These are phyloP conservation scores for Onychorhynchus coronatus DNA, from an alignment of 2,113 vertebrate genomes.

Conservation along the genomic window DNA sequence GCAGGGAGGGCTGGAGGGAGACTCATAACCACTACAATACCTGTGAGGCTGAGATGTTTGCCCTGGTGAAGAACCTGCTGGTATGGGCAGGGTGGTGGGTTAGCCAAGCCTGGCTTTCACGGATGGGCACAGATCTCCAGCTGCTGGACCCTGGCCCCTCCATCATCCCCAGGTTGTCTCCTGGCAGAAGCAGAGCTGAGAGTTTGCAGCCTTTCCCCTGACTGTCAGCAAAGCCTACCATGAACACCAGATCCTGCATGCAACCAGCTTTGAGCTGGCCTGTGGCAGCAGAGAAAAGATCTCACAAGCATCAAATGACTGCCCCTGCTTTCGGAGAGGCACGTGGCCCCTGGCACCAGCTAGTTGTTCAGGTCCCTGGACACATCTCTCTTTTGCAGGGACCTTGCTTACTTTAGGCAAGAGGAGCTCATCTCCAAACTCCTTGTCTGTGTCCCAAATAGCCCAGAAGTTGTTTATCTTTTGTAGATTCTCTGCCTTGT, in stretches of 20 bases:
- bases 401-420: background rate
- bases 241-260: background rate
- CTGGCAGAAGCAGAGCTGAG: background rate
- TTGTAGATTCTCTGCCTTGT: background rate
- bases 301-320: background rate
- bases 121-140: background rate
- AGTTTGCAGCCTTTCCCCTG: background rate
- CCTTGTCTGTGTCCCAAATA: background rate
- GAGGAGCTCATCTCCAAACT: background rate
- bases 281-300: background rate
- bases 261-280: background rate
- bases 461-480: background rate
- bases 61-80: background rate
- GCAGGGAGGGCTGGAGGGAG: background rate
- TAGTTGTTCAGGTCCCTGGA: background rate
- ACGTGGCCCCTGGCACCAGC: rapidly evolving
- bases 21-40: background rate
- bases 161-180: background rate
- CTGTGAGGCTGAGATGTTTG: background rate
- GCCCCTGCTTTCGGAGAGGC: background rate
- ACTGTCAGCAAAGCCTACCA: background rate
- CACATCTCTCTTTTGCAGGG: background rate
- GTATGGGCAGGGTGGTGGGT: background rate
- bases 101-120: background rate
- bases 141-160: background rate